Evolutionary conservation across 2,888 invertebrate genomes (phyloP).

Genomic region (Drosophila hamatofila): DNA sequence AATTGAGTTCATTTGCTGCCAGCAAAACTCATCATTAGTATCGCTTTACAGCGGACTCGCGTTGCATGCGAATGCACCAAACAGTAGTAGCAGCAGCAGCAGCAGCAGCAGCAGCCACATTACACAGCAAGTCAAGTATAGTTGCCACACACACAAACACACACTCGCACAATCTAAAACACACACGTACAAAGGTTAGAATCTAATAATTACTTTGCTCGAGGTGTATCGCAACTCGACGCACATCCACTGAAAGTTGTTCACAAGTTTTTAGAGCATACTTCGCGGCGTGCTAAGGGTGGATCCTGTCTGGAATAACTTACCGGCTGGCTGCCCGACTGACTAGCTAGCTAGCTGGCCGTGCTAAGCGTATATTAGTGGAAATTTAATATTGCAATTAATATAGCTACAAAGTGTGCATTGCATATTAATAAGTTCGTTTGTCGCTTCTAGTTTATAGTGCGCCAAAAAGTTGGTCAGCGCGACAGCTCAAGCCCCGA

Average conservation of each 20-base stretch:
- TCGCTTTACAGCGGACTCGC: slow-evolving; percentile 79
- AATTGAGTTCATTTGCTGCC: slow-evolving; percentile 81
- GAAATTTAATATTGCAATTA: slow-evolving; percentile 82
- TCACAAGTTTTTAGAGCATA: slow-evolving; percentile 63
- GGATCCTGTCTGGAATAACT: slow-evolving; percentile 2
- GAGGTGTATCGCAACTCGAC: slow-evolving; percentile 57
- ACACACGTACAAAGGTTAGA: slow-evolving; percentile 54
- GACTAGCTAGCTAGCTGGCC: background rate
- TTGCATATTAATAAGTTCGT: slow-evolving; percentile 80
- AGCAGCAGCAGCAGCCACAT: slow-evolving; percentile 13
- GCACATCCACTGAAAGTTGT: slow-evolving; percentile 44
- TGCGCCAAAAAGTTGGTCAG: slow-evolving; percentile 60
- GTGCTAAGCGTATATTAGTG: slow-evolving; percentile 74
- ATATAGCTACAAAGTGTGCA: slow-evolving; percentile 80
- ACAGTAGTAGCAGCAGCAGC: slow-evolving; percentile 8
- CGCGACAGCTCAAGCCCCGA: slow-evolving; percentile 25
- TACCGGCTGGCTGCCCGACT: background rate
- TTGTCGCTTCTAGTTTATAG: slow-evolving; percentile 67
- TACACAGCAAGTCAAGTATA: slow-evolving; percentile 37
- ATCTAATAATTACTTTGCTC: slow-evolving; percentile 77
- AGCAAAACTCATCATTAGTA: slow-evolving; percentile 82
- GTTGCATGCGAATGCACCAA: slow-evolving; percentile 69
- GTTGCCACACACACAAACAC: slow-evolving; percentile 23
- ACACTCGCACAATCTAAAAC: slow-evolving; percentile 23
- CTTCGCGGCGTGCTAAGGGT: slow-evolving; percentile 47